phyloP scores from a whole-genome alignment of 2,797 vertebrate genomes.

The Hypotaenidia okinawae region DNA sequence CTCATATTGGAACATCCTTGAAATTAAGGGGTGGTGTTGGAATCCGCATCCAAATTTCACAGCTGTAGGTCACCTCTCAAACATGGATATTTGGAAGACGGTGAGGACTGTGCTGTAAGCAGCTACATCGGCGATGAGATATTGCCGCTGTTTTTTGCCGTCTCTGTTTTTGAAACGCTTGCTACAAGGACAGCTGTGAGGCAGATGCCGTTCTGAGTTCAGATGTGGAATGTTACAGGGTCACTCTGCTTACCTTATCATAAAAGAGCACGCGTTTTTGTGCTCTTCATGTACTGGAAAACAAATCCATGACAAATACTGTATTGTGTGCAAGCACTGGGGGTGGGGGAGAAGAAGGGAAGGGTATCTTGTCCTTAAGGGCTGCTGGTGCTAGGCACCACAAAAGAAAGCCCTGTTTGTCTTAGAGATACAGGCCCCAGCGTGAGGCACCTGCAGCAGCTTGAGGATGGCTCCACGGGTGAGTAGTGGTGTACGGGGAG shows the following conservation, averaged over 20 bases:
- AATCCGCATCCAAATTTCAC: conserved; percentile 65
- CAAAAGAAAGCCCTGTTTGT: conserved; percentile 59
- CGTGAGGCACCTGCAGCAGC: conserved; percentile 26
- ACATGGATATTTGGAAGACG: conserved; percentile 42
- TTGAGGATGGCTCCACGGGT: neutral
- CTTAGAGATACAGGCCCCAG: conserved; percentile 14
- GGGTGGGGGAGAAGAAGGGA: conserved; percentile 52
- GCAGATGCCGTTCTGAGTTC: conserved; percentile 68
- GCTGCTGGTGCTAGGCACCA: conserved; percentile 57
- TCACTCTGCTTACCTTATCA: conserved; percentile 72
- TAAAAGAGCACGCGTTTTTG: conserved; percentile 55
- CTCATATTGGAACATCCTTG: conserved; percentile 47
- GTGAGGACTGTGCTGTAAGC: conserved; percentile 49
- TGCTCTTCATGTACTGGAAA: conserved; percentile 64
- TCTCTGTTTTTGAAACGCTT: conserved; percentile 59
- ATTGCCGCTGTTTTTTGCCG: conserved; percentile 40
- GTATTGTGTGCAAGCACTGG: conserved; percentile 34
- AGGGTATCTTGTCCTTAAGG: conserved; percentile 60
- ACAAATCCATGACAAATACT: conserved; percentile 64
- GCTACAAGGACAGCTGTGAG: conserved; percentile 71
- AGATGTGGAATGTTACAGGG: conserved; percentile 70
- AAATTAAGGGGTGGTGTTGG: conserved; percentile 55
- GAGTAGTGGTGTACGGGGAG: neutral
- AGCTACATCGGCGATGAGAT: conserved; percentile 31
- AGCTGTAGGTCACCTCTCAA: conserved; percentile 69